Percentiles rank a stretch among this genome's conserved stretches.
Conservation (phyloP, 2,113 vertebrate genomes). For the Syngnathus scovelli region DNA sequence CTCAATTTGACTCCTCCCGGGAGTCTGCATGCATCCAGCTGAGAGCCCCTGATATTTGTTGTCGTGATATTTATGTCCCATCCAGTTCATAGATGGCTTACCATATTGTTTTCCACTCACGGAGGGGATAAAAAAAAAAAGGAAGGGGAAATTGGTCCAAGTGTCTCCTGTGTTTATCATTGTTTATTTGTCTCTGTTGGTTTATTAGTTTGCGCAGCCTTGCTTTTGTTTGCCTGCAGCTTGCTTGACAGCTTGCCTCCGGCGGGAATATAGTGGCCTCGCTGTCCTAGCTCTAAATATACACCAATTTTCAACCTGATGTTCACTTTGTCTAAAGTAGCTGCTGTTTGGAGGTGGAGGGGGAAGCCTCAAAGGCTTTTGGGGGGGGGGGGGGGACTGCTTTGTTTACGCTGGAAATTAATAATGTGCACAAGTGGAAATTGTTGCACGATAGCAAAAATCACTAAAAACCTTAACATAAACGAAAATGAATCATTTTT, state of each 20-base stretch:
- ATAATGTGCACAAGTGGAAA: conserved; percentile 1
- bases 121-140: conserved; percentile 23
- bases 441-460: neutral
- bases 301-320: conserved; percentile 61
- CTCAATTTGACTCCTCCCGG: conserved; percentile 46
- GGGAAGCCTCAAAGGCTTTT: conserved; percentile 31
- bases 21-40: conserved; percentile 48
- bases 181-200: conserved; percentile 66
- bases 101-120: conserved; percentile 52
- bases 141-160: conserved; percentile 45
- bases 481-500: neutral
- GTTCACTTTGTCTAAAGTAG: conserved; percentile 55
- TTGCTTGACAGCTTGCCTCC: conserved; percentile 66
- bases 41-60: conserved; percentile 51
- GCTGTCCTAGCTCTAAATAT: conserved; percentile 63
- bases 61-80: conserved; percentile 57
- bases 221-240: conserved; percentile 68
- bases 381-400: conserved; percentile 25
- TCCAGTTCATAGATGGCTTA: conserved; percentile 57
- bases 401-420: conserved; percentile 6
- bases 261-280: conserved; percentile 63
- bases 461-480: neutral
- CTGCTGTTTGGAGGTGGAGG: conserved; percentile 20
- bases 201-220: conserved; percentile 63
- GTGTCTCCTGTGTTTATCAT: conserved; percentile 60